Base-by-base conservation (phyloP, 2,113 vertebrate genomes). In the Rafetus swinhoei region DNA sequence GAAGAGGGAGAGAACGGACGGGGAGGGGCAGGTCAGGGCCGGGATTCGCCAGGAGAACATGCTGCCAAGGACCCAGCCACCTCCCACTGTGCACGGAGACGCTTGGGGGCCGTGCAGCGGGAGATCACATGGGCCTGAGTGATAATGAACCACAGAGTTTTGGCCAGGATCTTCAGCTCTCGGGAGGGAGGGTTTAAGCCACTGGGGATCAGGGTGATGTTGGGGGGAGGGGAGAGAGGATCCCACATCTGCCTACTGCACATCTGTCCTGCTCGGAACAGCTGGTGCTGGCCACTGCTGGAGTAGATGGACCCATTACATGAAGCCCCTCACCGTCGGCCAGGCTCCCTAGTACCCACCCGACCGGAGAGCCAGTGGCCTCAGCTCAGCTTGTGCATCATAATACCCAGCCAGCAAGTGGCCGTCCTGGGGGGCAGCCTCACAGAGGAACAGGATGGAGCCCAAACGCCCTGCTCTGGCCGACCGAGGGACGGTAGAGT, bases 11-110 rank as follows among this genome's bases (percentile, higher is more conserved):
- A 45, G 53, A 32, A 79, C 3, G 19, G 25, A 50, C 21, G 56
- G 50, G 14, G 18, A 16, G 74, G 53, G 7, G 32, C n/a, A 76
- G 45, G 18, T 2, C 29, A 25, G 1, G 3, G 0, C 90, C 50
- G 10, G 52, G 56, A 6, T 69, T n/a, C 9, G 65, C 16, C 3
- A n/a, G 32, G 32, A n/a, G 53, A 29, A 80, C 19, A 2, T 0
- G 2, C 8, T 35, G 1, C 53, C 39, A 54, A 54, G 53, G 53
- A 0, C 1, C 0, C 5, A 0, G 65, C 15, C 5, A 0, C 21
- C 0, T 55, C 24, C 53, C 74, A 9, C 25, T 13, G 56, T 2
- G 50, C 3, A 56, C 1, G 3, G 11, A 7, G 52, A 1, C 2
- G 52, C n/a, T 2, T 0, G 19, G 25, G 21, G 81, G 53, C 45